Evolutionary conservation across 92 coral and sea anemone species (phyloP).

Genomic region (Epizoanthus scotinus): DNA sequence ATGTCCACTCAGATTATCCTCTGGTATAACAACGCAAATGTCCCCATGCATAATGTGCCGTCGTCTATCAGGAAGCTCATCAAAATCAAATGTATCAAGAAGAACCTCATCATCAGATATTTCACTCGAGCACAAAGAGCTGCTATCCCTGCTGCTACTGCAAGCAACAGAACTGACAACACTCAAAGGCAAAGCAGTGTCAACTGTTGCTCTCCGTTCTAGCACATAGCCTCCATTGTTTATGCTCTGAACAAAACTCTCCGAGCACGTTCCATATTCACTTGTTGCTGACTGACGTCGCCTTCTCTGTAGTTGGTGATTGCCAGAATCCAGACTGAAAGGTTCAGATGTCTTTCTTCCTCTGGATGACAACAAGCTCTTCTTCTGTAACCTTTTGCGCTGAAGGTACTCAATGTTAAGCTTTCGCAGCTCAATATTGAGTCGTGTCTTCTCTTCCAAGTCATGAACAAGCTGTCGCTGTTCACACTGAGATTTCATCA

Average conservation of each 20-base stretch:
- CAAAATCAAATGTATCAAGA: conserved; percentile 42
- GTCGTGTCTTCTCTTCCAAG: conserved; percentile 52
- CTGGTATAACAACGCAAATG: conserved; percentile 88
- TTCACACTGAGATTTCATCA: conserved; percentile 59
- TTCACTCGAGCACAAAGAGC: conserved; percentile 40
- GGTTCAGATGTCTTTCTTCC: conserved; percentile 57
- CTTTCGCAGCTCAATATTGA: conserved; percentile 64
- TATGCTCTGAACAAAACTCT: conserved; percentile 50
- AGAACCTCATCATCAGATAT: conserved; percentile 52
- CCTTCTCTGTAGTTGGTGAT: conserved; percentile 13
- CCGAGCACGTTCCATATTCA: conserved; percentile 80
- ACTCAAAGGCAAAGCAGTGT: conserved; percentile 33
- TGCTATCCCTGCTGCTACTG: conserved; percentile 39
- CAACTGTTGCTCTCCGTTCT: conserved; percentile 25
- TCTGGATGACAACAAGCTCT: conserved; percentile 30
- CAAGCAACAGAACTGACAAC: conserved; percentile 23
- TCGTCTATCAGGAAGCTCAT: conserved; percentile 47
- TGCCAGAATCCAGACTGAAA: conserved; percentile 68
- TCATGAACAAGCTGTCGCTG: conserved; percentile 66
- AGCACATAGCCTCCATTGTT: conserved; percentile 43
- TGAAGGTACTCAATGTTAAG: conserved; percentile 65
- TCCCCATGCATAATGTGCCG: conserved; percentile 83
- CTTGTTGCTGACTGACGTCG: conserved; percentile 63
- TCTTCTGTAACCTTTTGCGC: conserved; percentile 40
- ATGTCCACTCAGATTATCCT: conserved; percentile 80